phyloP scores from a whole-genome alignment of 2,888 invertebrate species.

The Apodemia duryi region DNA sequence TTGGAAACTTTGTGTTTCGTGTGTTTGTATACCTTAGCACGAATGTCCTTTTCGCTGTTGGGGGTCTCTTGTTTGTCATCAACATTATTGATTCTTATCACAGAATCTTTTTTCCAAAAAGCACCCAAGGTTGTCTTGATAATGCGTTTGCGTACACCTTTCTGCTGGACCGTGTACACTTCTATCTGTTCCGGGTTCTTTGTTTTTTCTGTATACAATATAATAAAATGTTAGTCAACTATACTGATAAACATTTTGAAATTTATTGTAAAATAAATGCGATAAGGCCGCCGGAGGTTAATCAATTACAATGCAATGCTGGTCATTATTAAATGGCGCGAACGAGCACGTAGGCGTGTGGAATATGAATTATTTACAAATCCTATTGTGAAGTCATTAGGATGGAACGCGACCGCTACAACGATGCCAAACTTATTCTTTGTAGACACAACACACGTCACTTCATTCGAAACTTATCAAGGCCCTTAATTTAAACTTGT shows the following conservation, averaged over 20 bases:
- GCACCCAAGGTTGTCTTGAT: conserved; percentile 80
- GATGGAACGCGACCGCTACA: conserved; percentile 46
- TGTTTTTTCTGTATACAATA: conserved; percentile 81
- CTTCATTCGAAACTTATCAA: conserved; percentile 1
- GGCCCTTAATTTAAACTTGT: background rate
- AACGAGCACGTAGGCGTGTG: conserved; percentile 29
- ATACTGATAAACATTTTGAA: conserved; percentile 10
- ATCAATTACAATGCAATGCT: conserved; percentile 6
- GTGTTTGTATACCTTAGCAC: conserved; percentile 78
- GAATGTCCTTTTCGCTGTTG: conserved; percentile 83
- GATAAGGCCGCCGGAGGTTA: conserved; percentile 8
- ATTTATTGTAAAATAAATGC: background rate
- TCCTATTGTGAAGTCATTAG: conserved; percentile 47
- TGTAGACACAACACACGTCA: background rate
- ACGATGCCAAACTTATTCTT: conserved; percentile 39
- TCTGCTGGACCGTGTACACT: conserved; percentile 81
- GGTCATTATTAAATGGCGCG: conserved; percentile 12
- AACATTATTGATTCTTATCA: conserved; percentile 85
- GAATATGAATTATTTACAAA: conserved; percentile 55
- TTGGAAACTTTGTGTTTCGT: conserved; percentile 56
- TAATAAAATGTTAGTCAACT: conserved; percentile 17
- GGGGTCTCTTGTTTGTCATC: conserved; percentile 84
- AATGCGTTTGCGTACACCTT: conserved; percentile 80
- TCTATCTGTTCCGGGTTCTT: conserved; percentile 85
- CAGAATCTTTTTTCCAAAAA: conserved; percentile 84